Percentiles rank a stretch among this genome's conserved stretches.
Conservation (phyloP, 2,113 vertebrate species). For the Pavo muticus region DNA sequence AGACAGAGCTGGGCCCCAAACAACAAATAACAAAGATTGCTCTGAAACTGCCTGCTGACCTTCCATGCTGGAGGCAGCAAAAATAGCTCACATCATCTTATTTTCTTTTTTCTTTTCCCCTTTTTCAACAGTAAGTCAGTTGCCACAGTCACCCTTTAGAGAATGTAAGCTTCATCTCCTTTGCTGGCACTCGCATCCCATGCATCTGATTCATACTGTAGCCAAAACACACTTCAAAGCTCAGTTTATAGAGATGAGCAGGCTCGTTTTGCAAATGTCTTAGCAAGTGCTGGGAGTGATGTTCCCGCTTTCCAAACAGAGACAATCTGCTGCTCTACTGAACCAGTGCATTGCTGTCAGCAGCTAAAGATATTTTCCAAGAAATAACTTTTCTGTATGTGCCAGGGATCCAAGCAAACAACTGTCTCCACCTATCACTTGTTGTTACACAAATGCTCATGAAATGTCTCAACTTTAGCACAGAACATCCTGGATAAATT, state of each 20-base stretch:
- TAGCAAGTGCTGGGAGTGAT: neutral
- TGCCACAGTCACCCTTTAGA: neutral
- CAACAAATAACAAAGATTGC: neutral
- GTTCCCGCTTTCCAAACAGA: conserved; percentile 32
- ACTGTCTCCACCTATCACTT: neutral
- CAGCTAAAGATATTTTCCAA: neutral
- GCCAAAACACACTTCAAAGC: conserved; percentile 1
- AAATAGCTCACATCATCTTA: neutral
- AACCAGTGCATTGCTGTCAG: neutral
- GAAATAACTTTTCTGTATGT: neutral
- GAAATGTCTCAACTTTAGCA: neutral
- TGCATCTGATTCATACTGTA: neutral
- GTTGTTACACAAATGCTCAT: neutral
- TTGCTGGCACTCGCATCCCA: neutral
- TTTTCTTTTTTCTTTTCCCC: neutral
- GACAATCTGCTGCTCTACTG: conserved; percentile 30
- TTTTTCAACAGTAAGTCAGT: neutral
- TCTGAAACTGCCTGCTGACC: neutral
- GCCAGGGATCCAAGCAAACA: neutral
- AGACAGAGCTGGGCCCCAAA: neutral
- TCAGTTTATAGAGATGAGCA: neutral
- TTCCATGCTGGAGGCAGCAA: neutral
- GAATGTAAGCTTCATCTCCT: neutral
- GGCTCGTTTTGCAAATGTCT: neutral
- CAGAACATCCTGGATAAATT: neutral